A percentile compares a stretch with the other conserved stretches of the same genome.
phyloP scores from a whole-genome alignment of 2,113 vertebrate species.

The Solenodon paradoxus region DNA sequence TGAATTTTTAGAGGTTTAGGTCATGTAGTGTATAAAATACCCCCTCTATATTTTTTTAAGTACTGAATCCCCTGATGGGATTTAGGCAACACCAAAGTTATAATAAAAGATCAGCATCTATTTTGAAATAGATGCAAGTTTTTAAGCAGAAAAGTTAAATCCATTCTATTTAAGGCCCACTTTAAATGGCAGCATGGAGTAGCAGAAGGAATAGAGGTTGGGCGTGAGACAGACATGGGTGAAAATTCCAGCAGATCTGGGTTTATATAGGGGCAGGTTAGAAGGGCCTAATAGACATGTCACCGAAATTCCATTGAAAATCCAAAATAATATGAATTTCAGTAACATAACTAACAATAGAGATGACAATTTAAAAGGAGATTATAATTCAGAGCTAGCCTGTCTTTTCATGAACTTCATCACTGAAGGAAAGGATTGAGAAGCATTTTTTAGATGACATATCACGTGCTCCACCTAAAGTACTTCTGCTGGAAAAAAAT shows the following conservation, averaged over 20 bases:
- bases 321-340: background rate
- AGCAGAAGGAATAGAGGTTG: background rate
- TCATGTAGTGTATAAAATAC: background rate
- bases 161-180: background rate
- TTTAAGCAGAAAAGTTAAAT: background rate
- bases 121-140: background rate
- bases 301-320: background rate
- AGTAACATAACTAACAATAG: background rate
- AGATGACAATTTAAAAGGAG: background rate
- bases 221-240: background rate
- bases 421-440: background rate
- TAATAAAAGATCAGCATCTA: background rate
- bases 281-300: background rate
- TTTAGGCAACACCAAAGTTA: background rate
- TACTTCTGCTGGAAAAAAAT: background rate
- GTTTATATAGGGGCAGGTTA: background rate
- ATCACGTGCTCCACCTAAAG: background rate
- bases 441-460: background rate
- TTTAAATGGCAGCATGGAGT: background rate
- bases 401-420: background rate
- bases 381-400: background rate
- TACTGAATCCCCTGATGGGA: background rate
- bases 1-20: background rate
- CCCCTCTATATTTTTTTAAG: background rate
- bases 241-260: background rate